Evolutionary conservation across 2,888 invertebrate species (phyloP).

Genomic region (Apoda limacodes): DNA sequence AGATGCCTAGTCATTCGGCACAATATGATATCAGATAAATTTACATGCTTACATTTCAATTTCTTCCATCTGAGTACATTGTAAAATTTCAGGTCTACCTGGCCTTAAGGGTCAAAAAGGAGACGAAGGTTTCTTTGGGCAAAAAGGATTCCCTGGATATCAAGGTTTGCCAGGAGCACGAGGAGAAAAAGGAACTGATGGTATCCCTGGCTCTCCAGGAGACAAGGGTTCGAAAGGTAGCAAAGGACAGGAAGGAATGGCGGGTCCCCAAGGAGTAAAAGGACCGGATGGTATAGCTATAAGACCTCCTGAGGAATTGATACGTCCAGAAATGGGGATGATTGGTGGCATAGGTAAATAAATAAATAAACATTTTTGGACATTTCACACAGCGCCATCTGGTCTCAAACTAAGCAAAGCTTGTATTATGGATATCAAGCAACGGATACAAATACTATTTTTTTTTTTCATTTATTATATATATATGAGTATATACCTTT

Average conservation of each 20-base stretch:
- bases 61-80: no score
- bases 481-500: no score
- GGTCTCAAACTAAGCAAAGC: no score
- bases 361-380: conserved; percentile 2
- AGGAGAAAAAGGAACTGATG: conserved; percentile 32
- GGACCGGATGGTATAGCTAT: conserved; percentile 55
- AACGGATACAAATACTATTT: no score
- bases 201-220: conserved; percentile 63
- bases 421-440: no score
- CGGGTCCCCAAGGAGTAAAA: conserved; percentile 63
- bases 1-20: no score
- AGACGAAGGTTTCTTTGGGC: conserved; percentile 40
- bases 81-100: conserved; percentile 39
- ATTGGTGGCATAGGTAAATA: conserved; percentile 69
- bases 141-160: conserved; percentile 37
- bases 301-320: conserved; percentile 32
- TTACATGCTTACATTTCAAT: no score
- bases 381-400: no score
- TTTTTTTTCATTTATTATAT: no score
- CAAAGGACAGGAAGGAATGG: conserved; percentile 45
- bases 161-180: conserved; percentile 39
- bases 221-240: conserved; percentile 53
- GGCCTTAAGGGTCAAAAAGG: conserved; percentile 45
- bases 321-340: conserved; percentile 57
- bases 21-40: no score